Evolutionary conservation across 2,888 invertebrate genomes (phyloP).

Genomic region (Lottia gigantea): DNA sequence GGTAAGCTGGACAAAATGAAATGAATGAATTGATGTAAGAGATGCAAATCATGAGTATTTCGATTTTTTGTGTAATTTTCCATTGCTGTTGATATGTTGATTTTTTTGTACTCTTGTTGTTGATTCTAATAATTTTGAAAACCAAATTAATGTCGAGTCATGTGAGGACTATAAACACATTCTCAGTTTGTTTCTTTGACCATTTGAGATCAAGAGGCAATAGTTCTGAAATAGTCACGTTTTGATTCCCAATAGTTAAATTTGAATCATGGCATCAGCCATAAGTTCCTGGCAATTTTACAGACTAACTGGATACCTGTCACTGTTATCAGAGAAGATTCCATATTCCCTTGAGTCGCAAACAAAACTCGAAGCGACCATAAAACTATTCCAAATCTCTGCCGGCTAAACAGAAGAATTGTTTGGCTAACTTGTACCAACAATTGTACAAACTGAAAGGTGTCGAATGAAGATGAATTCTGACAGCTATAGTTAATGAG

Average conservation of each 20-base stretch:
- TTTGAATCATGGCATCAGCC: background rate
- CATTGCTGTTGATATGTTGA: too few species aligned
- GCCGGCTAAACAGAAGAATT: slow-evolving; percentile 2
- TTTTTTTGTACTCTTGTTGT: too few species aligned
- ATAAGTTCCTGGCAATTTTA: too few species aligned
- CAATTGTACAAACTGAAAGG: slow-evolving; percentile 10
- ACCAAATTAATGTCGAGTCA: too few species aligned
- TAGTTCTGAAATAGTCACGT: background rate
- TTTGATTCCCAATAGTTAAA: background rate
- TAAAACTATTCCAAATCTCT: slow-evolving; percentile 8
- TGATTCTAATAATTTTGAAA: too few species aligned
- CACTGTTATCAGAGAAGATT: background rate
- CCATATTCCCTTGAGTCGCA: background rate
- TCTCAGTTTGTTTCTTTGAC: too few species aligned
- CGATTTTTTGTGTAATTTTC: too few species aligned
- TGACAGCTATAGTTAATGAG: slow-evolving; percentile 10
- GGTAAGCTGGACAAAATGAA: too few species aligned
- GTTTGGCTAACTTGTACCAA: slow-evolving; percentile 10
- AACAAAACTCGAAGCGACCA: background rate
- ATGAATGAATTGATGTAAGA: too few species aligned
- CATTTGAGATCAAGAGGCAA: too few species aligned
- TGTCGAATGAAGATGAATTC: background rate
- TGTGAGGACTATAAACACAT: too few species aligned
- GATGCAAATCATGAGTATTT: too few species aligned
- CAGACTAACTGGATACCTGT: background rate